These are phyloP conservation scores for Drosophila repletoides DNA, from an alignment of 1,140 invertebrate species.

Conservation along the genomic window DNA sequence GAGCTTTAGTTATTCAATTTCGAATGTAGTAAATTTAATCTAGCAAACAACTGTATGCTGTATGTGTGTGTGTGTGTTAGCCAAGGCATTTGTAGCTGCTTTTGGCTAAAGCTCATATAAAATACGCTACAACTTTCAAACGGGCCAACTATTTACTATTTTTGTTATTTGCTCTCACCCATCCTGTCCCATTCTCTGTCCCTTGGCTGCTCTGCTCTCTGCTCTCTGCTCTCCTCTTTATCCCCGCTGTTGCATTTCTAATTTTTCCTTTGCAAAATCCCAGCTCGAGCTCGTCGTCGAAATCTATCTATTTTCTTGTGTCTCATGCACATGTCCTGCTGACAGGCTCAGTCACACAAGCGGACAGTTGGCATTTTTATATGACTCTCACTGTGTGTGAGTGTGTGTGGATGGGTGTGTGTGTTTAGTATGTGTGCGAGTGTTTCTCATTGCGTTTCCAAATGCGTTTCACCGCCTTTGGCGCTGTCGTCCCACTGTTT, in stretches of 20 bases:
- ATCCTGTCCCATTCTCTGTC: neutral
- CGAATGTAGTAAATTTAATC: slow-evolving; percentile 80
- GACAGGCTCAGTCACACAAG: slow-evolving; percentile 74
- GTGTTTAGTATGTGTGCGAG: slow-evolving; percentile 10
- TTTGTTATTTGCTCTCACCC: slow-evolving; percentile 32
- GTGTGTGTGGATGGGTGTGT: slow-evolving; percentile 16
- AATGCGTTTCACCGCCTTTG: slow-evolving; percentile 71
- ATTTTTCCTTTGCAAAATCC: slow-evolving; percentile 52
- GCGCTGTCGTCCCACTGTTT: slow-evolving; percentile 32
- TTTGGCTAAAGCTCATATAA: slow-evolving; percentile 31
- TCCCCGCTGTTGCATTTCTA: slow-evolving; percentile 47
- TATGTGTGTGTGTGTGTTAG: slow-evolving; percentile 6
- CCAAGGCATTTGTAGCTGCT: slow-evolving; percentile 2
- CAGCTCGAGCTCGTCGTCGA: slow-evolving; percentile 38
- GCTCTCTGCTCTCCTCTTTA: neutral
- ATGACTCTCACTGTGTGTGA: slow-evolving; percentile 30
- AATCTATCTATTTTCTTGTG: slow-evolving; percentile 72
- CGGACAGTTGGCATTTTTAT: slow-evolving; percentile 77
- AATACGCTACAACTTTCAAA: slow-evolving; percentile 53
- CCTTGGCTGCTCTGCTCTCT: neutral
- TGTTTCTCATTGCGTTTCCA: slow-evolving; percentile 63
- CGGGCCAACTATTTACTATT: slow-evolving; percentile 49
- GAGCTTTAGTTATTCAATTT: slow-evolving; percentile 81
- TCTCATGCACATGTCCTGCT: slow-evolving; percentile 68
- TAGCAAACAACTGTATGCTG: slow-evolving; percentile 57